Base-by-base conservation (phyloP, 1,140 invertebrate genomes). In the Medauroidea extradentata region DNA sequence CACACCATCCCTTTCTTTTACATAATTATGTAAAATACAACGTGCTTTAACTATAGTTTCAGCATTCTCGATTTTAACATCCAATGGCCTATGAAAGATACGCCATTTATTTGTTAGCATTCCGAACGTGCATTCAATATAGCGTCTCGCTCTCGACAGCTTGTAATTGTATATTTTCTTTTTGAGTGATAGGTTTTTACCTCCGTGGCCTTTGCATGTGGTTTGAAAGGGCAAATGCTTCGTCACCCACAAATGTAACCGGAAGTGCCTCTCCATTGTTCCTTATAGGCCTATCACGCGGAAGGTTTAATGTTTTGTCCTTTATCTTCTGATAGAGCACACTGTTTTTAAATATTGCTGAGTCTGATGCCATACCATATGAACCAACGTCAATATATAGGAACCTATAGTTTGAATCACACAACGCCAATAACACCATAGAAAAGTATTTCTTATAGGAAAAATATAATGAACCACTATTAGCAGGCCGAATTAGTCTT, bases 91-190 rank as follows among this genome's bases (percentile, higher is more conserved):
- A 46, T 70, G 67, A 23, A 73, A 64, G 43, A 73, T 65, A 34
- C 61, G 50, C 65, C 63, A 67, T 54, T 65, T 65, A 39, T 62
- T 57, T 19, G 42, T 66, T n/a, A 69, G 39, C 14, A 69, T 69
- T 13, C 66, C 69, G 56, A 71, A 59, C 5, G 64, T 51, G 53
- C 68, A 70, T 66, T 73, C 71, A 11, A 69, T 59, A 38, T 61
- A 65, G 21, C 71, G 59, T 55, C 71, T 62, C 7, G 69, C 71
- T 18, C 72, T 49, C 16, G 67, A 67, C 24, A 72, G 63, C 48
- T 69, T 58, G 58, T 77, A 78, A 52, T 79, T 78, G 57, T 72
- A 77, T 13, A 76, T 67, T 46, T 69, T 64, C 63, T 76, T 63
- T 61, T 61, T 51, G 13, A 52, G 41, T 52, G 50, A 59, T 24